Conservation (phyloP, 2,113 vertebrate genomes). For the Cyphomyrus plagiostoma region DNA sequence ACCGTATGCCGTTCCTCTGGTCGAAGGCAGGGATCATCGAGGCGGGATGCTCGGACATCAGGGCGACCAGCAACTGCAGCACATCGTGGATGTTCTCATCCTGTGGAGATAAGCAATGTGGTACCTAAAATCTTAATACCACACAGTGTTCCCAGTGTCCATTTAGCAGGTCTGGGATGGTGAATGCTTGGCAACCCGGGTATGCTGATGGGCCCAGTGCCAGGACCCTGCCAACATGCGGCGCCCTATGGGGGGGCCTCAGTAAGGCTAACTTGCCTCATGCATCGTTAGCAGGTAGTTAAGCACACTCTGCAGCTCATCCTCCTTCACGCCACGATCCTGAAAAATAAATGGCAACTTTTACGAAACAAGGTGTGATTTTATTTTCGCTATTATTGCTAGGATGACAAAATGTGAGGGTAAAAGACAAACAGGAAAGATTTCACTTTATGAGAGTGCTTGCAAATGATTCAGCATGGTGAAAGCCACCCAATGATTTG, state of each 20-base stretch:
- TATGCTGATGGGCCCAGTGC: not conserved
- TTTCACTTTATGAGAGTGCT: not conserved
- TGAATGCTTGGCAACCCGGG: not conserved
- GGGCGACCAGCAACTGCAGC: slow-evolving; percentile 89
- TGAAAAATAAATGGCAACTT: slow-evolving; percentile 36
- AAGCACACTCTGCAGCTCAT: slow-evolving; percentile 95
- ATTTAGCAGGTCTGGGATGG: not conserved
- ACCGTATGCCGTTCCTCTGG: slow-evolving; percentile 98
- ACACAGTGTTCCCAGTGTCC: not conserved
- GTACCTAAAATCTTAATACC: not conserved
- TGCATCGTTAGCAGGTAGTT: slow-evolving; percentile 99
- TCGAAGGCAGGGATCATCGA: slow-evolving; percentile 99
- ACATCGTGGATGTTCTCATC: slow-evolving; percentile 99
- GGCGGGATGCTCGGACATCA: slow-evolving; percentile 97
- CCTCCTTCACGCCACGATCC: slow-evolving; percentile 98
- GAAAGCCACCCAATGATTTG: not conserved
- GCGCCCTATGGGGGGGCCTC: not conserved
- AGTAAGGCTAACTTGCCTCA: slow-evolving; percentile 67
- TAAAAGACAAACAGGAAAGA: not conserved
- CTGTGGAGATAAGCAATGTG: slow-evolving; percentile 49
- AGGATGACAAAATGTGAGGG: not conserved
- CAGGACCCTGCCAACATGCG: not conserved
- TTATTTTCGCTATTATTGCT: not conserved
- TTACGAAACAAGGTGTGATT: not conserved
- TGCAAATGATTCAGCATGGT: not conserved